phyloP scores from a whole-genome alignment of 1,140 invertebrate species.

The Apis dorsata region DNA sequence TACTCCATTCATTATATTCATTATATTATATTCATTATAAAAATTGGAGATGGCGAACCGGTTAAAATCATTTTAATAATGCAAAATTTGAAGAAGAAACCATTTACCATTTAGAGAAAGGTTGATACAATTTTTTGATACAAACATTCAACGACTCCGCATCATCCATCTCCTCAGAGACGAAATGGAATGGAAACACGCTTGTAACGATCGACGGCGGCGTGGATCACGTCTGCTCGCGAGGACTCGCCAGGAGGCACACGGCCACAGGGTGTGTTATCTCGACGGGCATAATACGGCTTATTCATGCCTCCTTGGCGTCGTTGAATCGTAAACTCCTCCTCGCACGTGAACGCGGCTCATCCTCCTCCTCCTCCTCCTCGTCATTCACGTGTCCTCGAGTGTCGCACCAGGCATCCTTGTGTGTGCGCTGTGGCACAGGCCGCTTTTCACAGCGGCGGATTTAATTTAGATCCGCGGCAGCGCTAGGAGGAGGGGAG shows the following conservation, averaged over 20 bases:
- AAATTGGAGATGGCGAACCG: too few relatives aligned
- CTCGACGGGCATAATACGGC: constrained; percentile 36
- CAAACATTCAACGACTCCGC: too few relatives aligned
- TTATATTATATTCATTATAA: too few relatives aligned
- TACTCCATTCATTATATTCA: too few relatives aligned
- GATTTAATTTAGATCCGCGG: constrained; percentile 50
- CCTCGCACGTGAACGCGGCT: background rate
- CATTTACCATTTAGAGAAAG: too few relatives aligned
- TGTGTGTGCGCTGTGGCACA: background rate
- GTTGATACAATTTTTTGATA: too few relatives aligned
- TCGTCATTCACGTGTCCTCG: constrained; percentile 44
- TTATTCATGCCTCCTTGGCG: constrained; percentile 45
- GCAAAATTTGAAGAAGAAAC: too few relatives aligned
- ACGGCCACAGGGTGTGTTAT: constrained; percentile 10
- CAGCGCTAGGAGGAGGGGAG: background rate
- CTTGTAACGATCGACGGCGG: too few relatives aligned
- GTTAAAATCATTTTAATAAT: too few relatives aligned
- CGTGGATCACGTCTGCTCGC: background rate
- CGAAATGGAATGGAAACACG: too few relatives aligned
- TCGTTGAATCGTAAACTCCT: constrained; percentile 21
- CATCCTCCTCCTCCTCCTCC: constrained; percentile 4
- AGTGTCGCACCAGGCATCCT: constrained; percentile 16
- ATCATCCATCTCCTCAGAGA: too few relatives aligned
- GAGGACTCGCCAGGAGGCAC: constrained; percentile 18
- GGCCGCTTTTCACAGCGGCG: constrained; percentile 24